These are phyloP conservation scores for Baryphthengus martii DNA, from an alignment of 2,113 vertebrate species.

Conservation along the genomic window DNA sequence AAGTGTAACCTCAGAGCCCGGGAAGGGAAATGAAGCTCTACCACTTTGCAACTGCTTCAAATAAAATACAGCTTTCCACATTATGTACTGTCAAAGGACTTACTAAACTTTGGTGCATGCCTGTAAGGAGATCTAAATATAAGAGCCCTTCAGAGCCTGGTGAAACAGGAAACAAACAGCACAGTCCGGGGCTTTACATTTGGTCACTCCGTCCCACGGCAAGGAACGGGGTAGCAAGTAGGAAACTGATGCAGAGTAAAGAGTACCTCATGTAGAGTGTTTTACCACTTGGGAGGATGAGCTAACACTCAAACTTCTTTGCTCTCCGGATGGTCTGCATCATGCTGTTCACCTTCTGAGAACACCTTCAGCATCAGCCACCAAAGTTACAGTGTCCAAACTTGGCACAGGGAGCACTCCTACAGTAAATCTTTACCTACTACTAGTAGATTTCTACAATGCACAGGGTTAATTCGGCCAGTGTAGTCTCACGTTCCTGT, in stretches of 20 bases:
- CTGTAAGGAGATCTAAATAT: background rate
- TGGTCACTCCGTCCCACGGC: background rate
- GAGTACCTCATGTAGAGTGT: background rate
- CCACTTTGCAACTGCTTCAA: background rate
- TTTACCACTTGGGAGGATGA: background rate
- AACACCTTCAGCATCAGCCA: background rate
- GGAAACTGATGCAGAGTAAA: background rate
- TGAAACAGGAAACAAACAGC: background rate
- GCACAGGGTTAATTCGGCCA: background rate
- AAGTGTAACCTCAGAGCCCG: background rate
- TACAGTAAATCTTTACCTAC: background rate
- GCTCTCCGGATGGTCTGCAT: background rate
- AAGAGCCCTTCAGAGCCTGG: background rate
- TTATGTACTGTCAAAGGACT: background rate
- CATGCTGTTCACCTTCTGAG: background rate
- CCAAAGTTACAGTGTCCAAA: fast-evolving
- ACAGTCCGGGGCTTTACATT: background rate
- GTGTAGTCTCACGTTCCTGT: background rate
- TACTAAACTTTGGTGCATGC: background rate
- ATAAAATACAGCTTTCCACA: background rate
- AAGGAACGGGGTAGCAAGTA: background rate
- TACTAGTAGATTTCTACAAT: background rate
- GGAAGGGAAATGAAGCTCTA: background rate
- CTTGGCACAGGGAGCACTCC: fast-evolving
- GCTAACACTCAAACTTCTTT: background rate